A percentile compares a stretch with the other conserved stretches of the same genome.
Conservation (phyloP, 2,113 vertebrate species). For the Bos indicus region DNA sequence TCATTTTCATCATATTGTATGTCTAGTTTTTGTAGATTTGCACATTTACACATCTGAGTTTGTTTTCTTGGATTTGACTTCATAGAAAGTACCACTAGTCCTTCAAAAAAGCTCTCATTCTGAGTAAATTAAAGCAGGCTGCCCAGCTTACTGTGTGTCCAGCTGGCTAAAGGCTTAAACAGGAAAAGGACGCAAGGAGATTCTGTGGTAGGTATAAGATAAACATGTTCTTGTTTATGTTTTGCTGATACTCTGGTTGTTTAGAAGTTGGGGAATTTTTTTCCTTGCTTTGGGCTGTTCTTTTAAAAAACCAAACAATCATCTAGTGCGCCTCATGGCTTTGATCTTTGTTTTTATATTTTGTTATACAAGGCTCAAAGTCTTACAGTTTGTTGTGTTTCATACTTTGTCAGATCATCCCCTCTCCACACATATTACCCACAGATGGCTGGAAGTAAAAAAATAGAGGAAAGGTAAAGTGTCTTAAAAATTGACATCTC, state of each 20-base stretch:
- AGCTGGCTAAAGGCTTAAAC: conserved; percentile 73
- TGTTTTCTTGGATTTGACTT: conserved; percentile 61
- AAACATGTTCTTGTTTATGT: conserved; percentile 75
- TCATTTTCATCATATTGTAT: conserved; percentile 40
- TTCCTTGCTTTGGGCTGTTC: conserved; percentile 75
- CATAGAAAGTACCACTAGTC: conserved; percentile 42
- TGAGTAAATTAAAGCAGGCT: conserved; percentile 72
- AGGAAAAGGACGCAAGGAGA: conserved; percentile 64
- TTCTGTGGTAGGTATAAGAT: conserved; percentile 78
- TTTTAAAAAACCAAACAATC: conserved; percentile 73
- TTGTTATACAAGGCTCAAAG: conserved; percentile 73
- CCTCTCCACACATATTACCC: conserved; percentile 53
- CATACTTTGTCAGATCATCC: conserved; percentile 70
- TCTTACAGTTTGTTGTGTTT: conserved; percentile 71
- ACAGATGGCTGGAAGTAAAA: conserved; percentile 70
- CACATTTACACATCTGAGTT: conserved; percentile 49
- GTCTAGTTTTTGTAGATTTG: conserved; percentile 50
- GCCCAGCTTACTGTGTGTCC: conserved; percentile 57
- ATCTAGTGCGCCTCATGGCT: conserved; percentile 52
- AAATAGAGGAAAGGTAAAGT: conserved; percentile 35
- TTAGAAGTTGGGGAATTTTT: conserved; percentile 72
- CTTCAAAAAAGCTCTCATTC: conserved; percentile 63
- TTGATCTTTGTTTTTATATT: conserved; percentile 79
- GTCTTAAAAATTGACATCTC: conserved; percentile 68
- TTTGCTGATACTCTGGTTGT: conserved; percentile 75